Evolutionary conservation across 2,888 invertebrate genomes (phyloP), one percentile per base, ranked within the genome.

Genomic region (Drosophila siamana): DNA sequence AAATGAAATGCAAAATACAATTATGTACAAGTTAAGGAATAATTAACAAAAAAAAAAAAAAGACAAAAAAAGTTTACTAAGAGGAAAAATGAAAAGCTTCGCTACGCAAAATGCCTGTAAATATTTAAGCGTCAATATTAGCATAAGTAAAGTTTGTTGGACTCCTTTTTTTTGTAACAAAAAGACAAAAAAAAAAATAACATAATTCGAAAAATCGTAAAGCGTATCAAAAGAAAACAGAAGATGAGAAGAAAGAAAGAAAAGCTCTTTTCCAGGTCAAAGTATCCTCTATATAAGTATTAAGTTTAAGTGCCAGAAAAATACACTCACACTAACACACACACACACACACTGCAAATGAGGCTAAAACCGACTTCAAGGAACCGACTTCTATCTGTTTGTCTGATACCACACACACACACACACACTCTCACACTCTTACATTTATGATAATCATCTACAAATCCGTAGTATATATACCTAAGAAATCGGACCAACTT

Each of bases 71-170:
- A 11, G 33, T n/a, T 33, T 44, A 55, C 55, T 55, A 55, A 55
- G 22, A 8, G 28, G 41, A 60, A 38, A 41, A n/a, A 16, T 30
- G 44, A 60, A 51, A 67, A 60, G 80, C 86, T 82, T 82, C 75
- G 83, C 82, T 83, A 86, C 74, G 83, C 84, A 78, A 86, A 80
- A 78, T 78, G 86, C 86, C 84, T 83, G 82, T 83, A 83, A 71
- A 83, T 83, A 86, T 70, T 78, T 65, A 75, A 82, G 78, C 72
- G 62, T 68, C 33, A n/a, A 46, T 68, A 52, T 64, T 64, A 24
- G 51, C 24, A 36, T 64, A 59, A 69, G 38, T 7, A 43, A 48
- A 38, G 50, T 44, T 65, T 69, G 30, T 64, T 69, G 41, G 36
- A 38, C 13, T 11, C 26, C 46, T 62, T 55, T 51, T 48, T 28